Conservation (phyloP, 2,797 vertebrate species). For the Pseudochirops cupreus region DNA sequence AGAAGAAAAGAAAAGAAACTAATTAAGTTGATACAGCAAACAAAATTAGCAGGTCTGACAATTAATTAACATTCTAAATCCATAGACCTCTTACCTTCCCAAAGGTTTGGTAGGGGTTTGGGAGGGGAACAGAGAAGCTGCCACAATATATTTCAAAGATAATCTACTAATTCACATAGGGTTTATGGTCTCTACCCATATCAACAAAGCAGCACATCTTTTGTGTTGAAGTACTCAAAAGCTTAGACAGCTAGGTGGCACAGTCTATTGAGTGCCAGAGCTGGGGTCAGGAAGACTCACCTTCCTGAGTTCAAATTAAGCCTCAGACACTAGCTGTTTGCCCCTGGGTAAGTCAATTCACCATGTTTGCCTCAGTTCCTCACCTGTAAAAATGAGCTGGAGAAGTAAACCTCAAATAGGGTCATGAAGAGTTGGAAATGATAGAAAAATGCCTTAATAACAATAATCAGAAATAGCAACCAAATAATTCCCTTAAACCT, state of each 20-base stretch:
- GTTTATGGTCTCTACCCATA: neutral
- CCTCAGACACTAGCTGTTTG: neutral
- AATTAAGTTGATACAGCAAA: neutral
- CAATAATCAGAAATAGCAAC: neutral
- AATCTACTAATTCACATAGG: neutral
- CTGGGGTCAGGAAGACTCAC: neutral
- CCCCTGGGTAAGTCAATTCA: neutral
- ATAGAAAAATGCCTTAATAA: neutral
- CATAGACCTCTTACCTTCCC: neutral
- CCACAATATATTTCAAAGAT: neutral
- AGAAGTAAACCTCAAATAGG: neutral
- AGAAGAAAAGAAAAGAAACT: neutral
- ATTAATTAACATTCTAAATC: neutral
- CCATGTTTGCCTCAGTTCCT: neutral
- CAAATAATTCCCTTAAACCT: neutral
- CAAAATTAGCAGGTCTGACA: neutral
- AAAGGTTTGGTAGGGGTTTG: neutral
- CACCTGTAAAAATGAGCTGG: neutral
- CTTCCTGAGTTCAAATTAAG: neutral
- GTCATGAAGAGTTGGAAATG: neutral
- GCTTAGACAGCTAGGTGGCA: neutral
- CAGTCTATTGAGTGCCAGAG: neutral
- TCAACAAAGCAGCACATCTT: neutral
- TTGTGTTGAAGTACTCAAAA: neutral
- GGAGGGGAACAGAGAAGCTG: neutral